These are phyloP conservation scores for Nesoenas mayeri DNA, from an alignment of 2,113 vertebrate genomes.

Conservation along the genomic window DNA sequence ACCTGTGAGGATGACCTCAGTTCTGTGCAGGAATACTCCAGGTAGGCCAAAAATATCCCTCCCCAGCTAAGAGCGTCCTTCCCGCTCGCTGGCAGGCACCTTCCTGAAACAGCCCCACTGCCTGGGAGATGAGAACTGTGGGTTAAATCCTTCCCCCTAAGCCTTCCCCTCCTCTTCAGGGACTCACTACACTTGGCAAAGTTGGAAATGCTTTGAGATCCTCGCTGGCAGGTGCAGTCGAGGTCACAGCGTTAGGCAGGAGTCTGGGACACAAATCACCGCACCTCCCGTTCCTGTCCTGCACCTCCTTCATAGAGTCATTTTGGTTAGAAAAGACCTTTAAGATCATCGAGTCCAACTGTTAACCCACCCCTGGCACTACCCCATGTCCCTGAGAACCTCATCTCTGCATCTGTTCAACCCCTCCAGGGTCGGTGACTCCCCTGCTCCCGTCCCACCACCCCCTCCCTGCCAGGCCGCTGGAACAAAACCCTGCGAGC, in stretches of 20 bases:
- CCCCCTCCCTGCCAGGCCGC: background rate
- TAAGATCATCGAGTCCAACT: no score
- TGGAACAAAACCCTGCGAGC: slow-evolving; percentile 2
- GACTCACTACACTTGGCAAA: fast-evolving
- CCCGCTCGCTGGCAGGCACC: background rate
- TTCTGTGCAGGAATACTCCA: background rate
- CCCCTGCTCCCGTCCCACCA: background rate
- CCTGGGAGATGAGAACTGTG: background rate
- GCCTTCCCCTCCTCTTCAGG: background rate
- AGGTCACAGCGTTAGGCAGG: background rate
- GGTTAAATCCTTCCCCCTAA: background rate
- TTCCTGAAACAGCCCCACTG: background rate
- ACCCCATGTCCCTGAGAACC: no score
- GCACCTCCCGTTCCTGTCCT: background rate
- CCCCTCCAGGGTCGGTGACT: no score
- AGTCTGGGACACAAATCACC: background rate
- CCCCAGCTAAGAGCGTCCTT: background rate
- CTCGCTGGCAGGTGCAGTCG: background rate
- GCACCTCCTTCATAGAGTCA: background rate
- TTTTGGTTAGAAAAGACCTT: no score
- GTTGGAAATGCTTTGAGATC: background rate
- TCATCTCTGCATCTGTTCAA: no score
- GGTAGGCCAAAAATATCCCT: background rate
- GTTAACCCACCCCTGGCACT: no score
- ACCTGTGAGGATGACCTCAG: background rate